These are phyloP conservation scores for Hypothenemus hampei DNA, from an alignment of 1,140 invertebrate genomes.

Conservation along the genomic window DNA sequence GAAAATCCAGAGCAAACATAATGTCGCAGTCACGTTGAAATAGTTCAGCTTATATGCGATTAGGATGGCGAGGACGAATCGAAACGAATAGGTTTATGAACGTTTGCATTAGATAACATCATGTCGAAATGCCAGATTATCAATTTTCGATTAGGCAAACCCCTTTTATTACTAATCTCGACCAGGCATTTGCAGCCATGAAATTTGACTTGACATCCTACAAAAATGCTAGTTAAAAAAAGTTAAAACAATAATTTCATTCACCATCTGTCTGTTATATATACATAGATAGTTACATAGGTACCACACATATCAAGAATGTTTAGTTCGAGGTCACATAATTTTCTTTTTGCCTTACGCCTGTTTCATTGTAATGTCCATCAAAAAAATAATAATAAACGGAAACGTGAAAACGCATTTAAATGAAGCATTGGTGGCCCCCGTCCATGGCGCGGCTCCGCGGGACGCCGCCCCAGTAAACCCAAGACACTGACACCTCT, in stretches of 20 bases:
- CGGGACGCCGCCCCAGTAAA: constrained; percentile 14
- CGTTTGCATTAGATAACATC: constrained; percentile 7
- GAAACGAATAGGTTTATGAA: constrained; percentile 9
- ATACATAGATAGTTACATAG: no score
- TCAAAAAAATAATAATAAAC: constrained; percentile 5
- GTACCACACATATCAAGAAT: no score
- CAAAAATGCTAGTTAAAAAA: no score
- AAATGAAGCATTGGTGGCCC: constrained; percentile 14
- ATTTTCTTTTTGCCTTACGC: no score
- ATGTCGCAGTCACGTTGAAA: neutral
- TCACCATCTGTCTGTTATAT: no score
- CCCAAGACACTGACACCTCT: constrained; percentile 27
- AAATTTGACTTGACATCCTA: no score
- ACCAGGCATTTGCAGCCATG: no score
- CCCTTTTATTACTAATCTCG: constrained; percentile 1
- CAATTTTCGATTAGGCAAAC: constrained; percentile 1
- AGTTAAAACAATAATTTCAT: no score
- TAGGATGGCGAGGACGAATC: neutral
- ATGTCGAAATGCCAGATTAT: constrained; percentile 1
- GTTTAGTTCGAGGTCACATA: no score
- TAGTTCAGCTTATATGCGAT: constrained; percentile 9
- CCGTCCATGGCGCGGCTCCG: constrained; percentile 7
- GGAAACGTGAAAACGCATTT: constrained; percentile 25
- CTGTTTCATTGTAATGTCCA: constrained; percentile 6
- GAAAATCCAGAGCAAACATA: constrained; percentile 6